Evolutionary conservation across 2,113 vertebrate species (phyloP), one percentile per base, ranked within the genome.

Genomic region (Pagrus major): DNA sequence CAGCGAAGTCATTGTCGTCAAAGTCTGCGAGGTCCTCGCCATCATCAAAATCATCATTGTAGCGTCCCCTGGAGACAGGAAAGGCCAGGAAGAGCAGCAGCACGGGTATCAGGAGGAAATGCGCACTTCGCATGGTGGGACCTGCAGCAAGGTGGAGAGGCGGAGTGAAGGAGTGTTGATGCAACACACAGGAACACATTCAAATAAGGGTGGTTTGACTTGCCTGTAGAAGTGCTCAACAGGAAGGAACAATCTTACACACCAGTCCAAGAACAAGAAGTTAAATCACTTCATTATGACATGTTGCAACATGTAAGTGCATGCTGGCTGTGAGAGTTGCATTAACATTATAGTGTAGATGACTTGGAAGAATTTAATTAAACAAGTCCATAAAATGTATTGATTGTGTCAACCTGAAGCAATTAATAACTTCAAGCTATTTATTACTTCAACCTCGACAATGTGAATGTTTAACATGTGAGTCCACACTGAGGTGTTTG

Each of bases 1-100:
- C 98, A 5, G 98, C 98, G 71, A 99, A 99, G 91, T 99, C 98
- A 55, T 99, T 99, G 91, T 99, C 98, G 8, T 99, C 98, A 5
- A 98, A 99, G 83, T 99, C 98, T 3, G 95, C 94, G 6, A 97
- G 91, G 91, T 99, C 98, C 78, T 99, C 98, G 4, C 96, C 95
- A 5, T 99, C 97, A 2, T 99, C 98, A 84, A 99, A 99, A 23
- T 99, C 97, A 23, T 97, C 97, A 6, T 92, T 94, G 89, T 98
- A 98, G 78, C 93, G 93, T 23, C 93, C 94, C 70, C 83, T 91
- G 66, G 93, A 90, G 63, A 78, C 78, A 0, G 93, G 94, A 5
- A 94, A 46, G 23, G 81, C 91, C 83, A 94, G 85, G 64, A 95
- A 85, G 58, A 95, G 86, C 54, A 95, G 90, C 21, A 95, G 87